These are phyloP conservation scores for Crematogaster levior DNA, from an alignment of 2,888 invertebrate genomes.

Conservation along the genomic window DNA sequence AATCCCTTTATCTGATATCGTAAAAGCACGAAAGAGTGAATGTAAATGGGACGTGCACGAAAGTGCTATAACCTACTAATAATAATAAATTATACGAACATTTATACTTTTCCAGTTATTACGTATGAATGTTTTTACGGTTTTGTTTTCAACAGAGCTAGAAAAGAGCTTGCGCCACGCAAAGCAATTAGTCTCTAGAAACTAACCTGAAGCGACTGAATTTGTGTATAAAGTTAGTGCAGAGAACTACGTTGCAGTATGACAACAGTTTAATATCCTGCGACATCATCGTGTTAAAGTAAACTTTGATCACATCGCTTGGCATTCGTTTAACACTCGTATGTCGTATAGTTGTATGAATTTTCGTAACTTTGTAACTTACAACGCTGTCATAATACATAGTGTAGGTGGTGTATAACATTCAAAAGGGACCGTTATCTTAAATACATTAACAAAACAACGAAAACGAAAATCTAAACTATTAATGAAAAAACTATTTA, in stretches of 20 bases:
- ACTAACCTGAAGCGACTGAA: slow-evolving; percentile 38
- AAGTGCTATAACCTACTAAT: not conserved
- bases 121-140: not conserved
- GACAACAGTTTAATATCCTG: slow-evolving; percentile 47
- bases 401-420: not conserved
- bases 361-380: slow-evolving; percentile 29
- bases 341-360: slow-evolving; percentile 23
- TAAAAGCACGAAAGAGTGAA: not conserved
- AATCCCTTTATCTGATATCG: not conserved
- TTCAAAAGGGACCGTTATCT: not conserved
- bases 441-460: not conserved
- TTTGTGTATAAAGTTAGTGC: slow-evolving; percentile 48
- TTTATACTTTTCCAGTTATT: slow-evolving; percentile 7
- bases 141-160: slow-evolving; percentile 1
- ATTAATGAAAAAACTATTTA: not conserved
- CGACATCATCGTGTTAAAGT: slow-evolving; percentile 26
- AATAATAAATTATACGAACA: not conserved
- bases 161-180: slow-evolving; percentile 10
- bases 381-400: not conserved
- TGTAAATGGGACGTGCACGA: not conserved
- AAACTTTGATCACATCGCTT: slow-evolving; percentile 38
- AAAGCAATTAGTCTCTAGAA: slow-evolving; percentile 33
- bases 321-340: slow-evolving; percentile 40
- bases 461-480: not conserved
- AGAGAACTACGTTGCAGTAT: slow-evolving; percentile 36